Base-by-base conservation (phyloP, 2,888 invertebrate species). In the Callosobruchus maculatus region DNA sequence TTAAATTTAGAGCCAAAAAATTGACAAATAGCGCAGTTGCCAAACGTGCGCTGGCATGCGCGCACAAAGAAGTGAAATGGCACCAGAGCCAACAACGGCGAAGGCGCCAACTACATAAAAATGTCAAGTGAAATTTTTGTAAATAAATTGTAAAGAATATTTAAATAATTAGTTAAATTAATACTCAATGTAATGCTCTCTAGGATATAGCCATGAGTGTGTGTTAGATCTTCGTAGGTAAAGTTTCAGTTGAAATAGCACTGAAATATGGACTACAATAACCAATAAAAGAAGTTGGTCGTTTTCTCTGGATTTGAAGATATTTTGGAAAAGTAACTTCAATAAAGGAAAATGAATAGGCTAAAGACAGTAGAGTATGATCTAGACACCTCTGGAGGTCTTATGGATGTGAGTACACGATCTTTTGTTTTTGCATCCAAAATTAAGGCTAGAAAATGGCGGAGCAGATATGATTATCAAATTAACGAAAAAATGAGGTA, bases 361-460 rank as follows among this genome's bases (percentile, higher is more conserved):
- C 21, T 3, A 5, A 89, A 90, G 74, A 89, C 90, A 80, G 89
- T 92, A 75, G 92, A 93, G 80, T 94, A 94, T 85, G 95, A 95
- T 87, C 89, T 94, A 81, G 93, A 93, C 84, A 91, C 92, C 78
- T 93, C 94, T 77, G 93, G 94, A 78, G 94, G 95, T 78, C 90
- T 96, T 77, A 96, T 96, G 96, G 95, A 95, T 89, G 96, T 96
- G 88, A 91, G 92, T 89, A 67, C 2, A n/a, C 22, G 21, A 20
- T 67, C 21, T 71, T 71, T 67, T 21, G 70, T 26, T 22, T 70
- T 26, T 70, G 26, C 68, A 2, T 22, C 13, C 7, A 70, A 26
- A 78, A 75, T 77, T 74, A 71, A 76, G 76, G 74, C 76, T 74
- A 76, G 76, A 80, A 82, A 82, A 82, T 83, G 78, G 81, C 79